Percentiles rank a stretch among this genome's conserved stretches.
Evolutionary conservation across 1,140 invertebrate genomes (phyloP).

Genomic region (Lepidurus apus): DNA sequence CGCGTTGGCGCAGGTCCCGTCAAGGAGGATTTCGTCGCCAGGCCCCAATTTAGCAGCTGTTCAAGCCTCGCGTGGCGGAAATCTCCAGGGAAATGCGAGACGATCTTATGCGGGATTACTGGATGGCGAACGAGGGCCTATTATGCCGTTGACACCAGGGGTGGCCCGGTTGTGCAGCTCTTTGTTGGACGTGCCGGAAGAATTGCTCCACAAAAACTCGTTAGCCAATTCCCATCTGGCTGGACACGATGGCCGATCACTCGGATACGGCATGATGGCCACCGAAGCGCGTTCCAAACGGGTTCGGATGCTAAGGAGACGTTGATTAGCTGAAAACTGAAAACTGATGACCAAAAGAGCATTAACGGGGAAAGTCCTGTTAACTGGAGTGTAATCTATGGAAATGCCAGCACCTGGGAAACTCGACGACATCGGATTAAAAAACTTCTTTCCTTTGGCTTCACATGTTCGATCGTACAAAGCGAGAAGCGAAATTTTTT

Average conservation of each 20-base stretch:
- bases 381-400: too few relatives aligned
- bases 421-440: too few relatives aligned
- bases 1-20: not conserved
- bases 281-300: not conserved
- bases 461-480: too few relatives aligned
- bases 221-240: not conserved
- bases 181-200: constrained; percentile 18
- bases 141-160: not conserved
- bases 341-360: too few relatives aligned
- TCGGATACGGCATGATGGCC: not conserved
- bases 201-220: not conserved
- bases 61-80: not conserved
- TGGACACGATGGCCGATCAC: not conserved
- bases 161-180: constrained; percentile 5
- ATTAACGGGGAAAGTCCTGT: too few relatives aligned
- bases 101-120: constrained; percentile 6
- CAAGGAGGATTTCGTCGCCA: not conserved
- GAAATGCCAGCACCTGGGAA: too few relatives aligned
- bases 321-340: not conserved
- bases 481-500: too few relatives aligned
- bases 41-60: not conserved
- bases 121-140: not conserved
- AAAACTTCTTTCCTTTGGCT: too few relatives aligned
- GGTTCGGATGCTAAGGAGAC: constrained; percentile 2
- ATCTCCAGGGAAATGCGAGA: constrained; percentile 10